Evolutionary conservation across 1,140 invertebrate genomes (phyloP).

Genomic region (Bombus consobrinus): DNA sequence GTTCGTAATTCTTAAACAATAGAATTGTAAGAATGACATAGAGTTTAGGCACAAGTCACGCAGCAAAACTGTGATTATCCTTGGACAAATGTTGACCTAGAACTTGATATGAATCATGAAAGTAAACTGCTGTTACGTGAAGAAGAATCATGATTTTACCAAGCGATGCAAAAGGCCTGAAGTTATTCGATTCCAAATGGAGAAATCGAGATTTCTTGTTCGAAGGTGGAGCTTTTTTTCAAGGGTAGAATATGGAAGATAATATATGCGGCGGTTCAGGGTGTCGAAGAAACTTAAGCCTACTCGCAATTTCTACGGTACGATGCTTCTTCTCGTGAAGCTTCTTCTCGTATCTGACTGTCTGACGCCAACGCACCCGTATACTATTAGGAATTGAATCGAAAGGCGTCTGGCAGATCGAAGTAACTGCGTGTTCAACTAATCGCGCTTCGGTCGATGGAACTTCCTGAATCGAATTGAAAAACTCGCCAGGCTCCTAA

Average conservation of each 20-base stretch:
- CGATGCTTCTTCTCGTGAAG: conserved; percentile 29
- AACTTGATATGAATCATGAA: too few relatives aligned
- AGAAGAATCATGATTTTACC: too few relatives aligned
- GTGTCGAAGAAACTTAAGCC: conserved; percentile 17
- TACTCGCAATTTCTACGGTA: conserved; percentile 13
- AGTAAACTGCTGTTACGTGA: too few relatives aligned
- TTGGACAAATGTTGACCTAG: too few relatives aligned
- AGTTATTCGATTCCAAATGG: neutral
- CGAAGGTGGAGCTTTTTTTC: neutral
- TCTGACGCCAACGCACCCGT: conserved; percentile 42
- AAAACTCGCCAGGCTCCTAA: conserved; percentile 16
- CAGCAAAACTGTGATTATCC: too few relatives aligned
- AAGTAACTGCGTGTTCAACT: neutral
- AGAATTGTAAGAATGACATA: too few relatives aligned
- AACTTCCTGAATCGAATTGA: conserved; percentile 19
- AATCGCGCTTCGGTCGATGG: neutral
- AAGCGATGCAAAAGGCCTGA: too few relatives aligned
- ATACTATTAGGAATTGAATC: conserved; percentile 4
- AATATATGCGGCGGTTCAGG: neutral
- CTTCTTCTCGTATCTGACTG: conserved; percentile 26
- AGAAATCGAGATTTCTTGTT: neutral
- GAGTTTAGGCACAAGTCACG: too few relatives aligned
- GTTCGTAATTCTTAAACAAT: too few relatives aligned
- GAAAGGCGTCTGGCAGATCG: conserved; percentile 2
- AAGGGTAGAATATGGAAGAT: neutral